Base-by-base conservation (phyloP, 2,797 vertebrate species). In the Enteromius fasciolatus region DNA sequence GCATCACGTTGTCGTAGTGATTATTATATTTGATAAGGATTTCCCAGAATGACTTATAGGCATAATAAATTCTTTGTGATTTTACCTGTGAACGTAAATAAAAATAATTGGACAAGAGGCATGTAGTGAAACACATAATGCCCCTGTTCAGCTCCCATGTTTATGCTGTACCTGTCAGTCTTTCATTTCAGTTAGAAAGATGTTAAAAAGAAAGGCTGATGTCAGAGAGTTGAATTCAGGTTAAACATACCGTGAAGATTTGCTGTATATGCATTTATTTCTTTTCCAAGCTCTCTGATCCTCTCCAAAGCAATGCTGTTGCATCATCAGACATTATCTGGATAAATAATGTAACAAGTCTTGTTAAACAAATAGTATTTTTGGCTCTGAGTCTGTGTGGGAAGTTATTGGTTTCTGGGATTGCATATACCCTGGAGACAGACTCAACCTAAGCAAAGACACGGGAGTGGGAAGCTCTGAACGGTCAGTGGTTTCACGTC, bases 331-430 rank as follows among this genome's bases (percentile, higher is more conserved):
- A 70, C 33, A 70, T 59, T 23, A 33, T 46, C 25, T 72, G 41
- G 52, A 61, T 80, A 72, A 80, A 80, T 79, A 68, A 69, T 72
- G n/a, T 17, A 78, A 39, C 46, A 25, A 48, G 46, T 33, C 23
- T 64, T 41, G 17, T 39, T 33, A 41, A 28, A 52, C 66, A 70
- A 52, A 80, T 63, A 63, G 54, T 63, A 44, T 78, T 76, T 73
- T 36, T 73, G 64, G 52, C 74, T 78, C 52, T 12, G 57, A 70
- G 82, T 78, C 9, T 20, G 41, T 63, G 54, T 72, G 67, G 64
- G 50, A 59, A 69, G n/a, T 54, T 44, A 50, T 9, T 14, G 5
- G 41, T 61, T 46, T 81, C 48, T 63, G 63, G 57, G 73, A 76
- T 67, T 77, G 64, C 52, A 61, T 72, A 17, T 72, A 17, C 59